Base-by-base conservation (phyloP, 2,113 vertebrate species). In the Agelaius tricolor region DNA sequence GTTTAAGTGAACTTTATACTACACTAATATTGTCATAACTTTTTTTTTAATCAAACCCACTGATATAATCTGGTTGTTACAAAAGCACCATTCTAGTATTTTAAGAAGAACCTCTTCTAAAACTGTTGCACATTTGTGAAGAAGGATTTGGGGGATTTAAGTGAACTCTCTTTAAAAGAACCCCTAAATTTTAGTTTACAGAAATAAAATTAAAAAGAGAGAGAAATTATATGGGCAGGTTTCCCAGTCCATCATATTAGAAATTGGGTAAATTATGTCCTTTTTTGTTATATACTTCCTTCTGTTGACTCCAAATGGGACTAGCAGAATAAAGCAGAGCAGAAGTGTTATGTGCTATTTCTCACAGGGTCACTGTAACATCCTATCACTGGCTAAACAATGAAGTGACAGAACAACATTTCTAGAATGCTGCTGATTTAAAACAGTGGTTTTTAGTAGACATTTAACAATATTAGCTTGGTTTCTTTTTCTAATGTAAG, bases 391-490 rank as follows among this genome's bases (percentile, higher is more conserved):
- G 65, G 22, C 44, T 58, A 57, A 74, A 30, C 23, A 73, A 31
- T 27, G 41, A 49, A 78, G 44, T 7, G 22, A 87, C 37, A 89
- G 47, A 83, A 84, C 28, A 27, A 35, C 22, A 39, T 33, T 61
- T 84, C 37, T 68, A 72, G 24, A 89, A 75, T 1, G 58, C 17
- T 33, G 18, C 33, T 68, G 11, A 82, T 76, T 57, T 78, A 15
- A 65, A 76, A 74, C 11, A 17, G 1, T 5, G 1, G 2, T 33
- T 41, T 16, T 1, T 1, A 4, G 65, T 1, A 65, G 14, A 67
- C 10, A 30, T 31, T 62, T 69, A 66, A 62, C 13, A 37, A 19
- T 58, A 75, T 52, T 23, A 6, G 7, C 13, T 79, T 82, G 44
- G 14, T 73, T 89, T 66, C 30, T 68, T 74, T 49, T 76, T 59